phyloP scores from a whole-genome alignment of 2,888 invertebrate species.

The Pollenia angustigena region DNA sequence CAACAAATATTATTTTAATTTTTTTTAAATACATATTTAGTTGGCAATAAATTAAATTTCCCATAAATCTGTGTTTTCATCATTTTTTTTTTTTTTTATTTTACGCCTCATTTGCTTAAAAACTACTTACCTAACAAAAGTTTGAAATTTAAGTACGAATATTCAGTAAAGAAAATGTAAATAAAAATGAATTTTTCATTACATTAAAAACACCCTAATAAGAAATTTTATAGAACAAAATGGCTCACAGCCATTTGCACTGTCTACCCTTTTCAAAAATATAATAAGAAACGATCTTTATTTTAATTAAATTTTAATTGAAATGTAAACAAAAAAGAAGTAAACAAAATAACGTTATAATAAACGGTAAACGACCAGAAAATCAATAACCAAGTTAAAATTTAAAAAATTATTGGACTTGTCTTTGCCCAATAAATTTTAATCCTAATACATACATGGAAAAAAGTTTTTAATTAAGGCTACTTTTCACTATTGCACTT shows the following conservation, averaged over 20 bases:
- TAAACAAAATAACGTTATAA: not conserved
- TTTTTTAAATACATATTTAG: not conserved
- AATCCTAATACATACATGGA: too few species aligned
- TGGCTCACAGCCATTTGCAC: conserved; percentile 28
- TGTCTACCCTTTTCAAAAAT: conserved; percentile 25
- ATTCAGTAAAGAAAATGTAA: not conserved
- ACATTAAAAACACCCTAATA: not conserved
- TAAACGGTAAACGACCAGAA: not conserved
- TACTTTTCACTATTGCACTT: too few species aligned
- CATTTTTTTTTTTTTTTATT: too few species aligned
- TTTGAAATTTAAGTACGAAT: not conserved
- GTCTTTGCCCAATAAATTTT: too few species aligned
- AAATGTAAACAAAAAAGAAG: not conserved
- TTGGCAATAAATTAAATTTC: conserved; percentile 2
- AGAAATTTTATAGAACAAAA: not conserved
- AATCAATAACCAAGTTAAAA: not conserved
- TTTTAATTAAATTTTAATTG: conserved; percentile 3
- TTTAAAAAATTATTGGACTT: not conserved
- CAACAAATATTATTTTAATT: not conserved
- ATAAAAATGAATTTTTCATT: not conserved
- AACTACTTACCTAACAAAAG: conserved; percentile 1
- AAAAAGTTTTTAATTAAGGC: not conserved
- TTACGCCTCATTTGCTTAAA: not conserved
- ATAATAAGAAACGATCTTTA: not conserved
- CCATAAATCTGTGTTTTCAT: not conserved